These are phyloP conservation scores for Trichechus manatus DNA, from an alignment of 2,113 vertebrate genomes.

Conservation along the genomic window DNA sequence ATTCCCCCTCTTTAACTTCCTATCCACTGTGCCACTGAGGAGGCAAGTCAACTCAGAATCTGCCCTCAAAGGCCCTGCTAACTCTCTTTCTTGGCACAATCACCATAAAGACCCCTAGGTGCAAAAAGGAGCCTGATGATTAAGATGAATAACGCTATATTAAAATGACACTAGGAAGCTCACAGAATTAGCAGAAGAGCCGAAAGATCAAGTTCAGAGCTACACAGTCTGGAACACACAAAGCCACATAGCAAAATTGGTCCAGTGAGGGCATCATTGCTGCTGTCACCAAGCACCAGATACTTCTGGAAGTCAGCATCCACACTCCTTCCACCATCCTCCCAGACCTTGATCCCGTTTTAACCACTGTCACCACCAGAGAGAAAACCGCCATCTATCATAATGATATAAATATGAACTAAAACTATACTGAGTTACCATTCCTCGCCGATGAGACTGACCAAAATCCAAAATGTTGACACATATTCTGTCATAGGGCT, in stretches of 20 bases:
- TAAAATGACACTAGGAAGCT: not conserved
- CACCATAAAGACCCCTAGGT: not conserved
- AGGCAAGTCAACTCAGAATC: not conserved
- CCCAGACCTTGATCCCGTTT: not conserved
- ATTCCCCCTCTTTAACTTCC: not conserved
- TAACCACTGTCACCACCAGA: not conserved
- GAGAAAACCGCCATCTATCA: not conserved
- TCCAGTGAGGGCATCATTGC: not conserved
- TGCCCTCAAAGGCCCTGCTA: not conserved
- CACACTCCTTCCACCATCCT: not conserved
- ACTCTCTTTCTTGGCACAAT: not conserved
- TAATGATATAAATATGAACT: not conserved
- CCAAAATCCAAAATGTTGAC: not conserved
- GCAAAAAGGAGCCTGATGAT: not conserved
- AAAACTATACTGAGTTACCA: not conserved
- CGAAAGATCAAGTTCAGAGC: not conserved
- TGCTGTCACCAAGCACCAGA: not conserved
- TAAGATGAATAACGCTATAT: not conserved
- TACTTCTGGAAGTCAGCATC: not conserved
- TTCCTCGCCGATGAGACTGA: not conserved
- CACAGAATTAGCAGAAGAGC: not conserved
- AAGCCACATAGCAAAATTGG: not conserved
- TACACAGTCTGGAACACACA: not conserved
- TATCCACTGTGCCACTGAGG: not conserved
- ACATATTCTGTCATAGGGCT: not conserved